Base-by-base conservation (phyloP, 2,888 invertebrate genomes). In the Tryphoninae sp. region DNA sequence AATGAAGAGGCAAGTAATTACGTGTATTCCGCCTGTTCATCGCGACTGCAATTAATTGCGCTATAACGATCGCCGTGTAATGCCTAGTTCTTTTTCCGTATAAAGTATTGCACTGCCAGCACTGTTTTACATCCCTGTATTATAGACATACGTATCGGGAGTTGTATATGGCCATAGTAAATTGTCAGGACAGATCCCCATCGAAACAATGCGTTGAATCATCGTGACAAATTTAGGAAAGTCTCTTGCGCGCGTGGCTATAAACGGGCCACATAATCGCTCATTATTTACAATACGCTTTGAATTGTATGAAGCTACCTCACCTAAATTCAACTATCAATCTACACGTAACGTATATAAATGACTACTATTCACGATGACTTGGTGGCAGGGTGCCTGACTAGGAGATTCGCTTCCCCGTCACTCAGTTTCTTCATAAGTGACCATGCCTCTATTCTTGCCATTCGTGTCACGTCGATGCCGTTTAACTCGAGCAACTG, bases 391-490 rank as follows among this genome's bases (percentile, higher is more conserved):
- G 93, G 92, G 84, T 93, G 93, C 84, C 93, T 91, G 86, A 95
- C 92, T 85, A 92, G 92, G 84, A 97, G 93, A 83, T 94, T 94
- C 84, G 97, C 96, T 89, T 95, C 95, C 77, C 98, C 98, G 90
- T 97, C 95, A 73, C 97, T 96, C 85, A 98, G 92, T 88, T 96
- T 96, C 92, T 98, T 98, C 93, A 98, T 96, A 82, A 96, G 95
- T 86, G 96, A 96, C 98, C 98, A 98, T 73, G 97, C 98, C 93
- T 98, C 97, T 86, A 97, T 97, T 88, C 98, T 95, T n/a, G 98
- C 96, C 94, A 97, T 96, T 81, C 95, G 94, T 83, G 95, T 95
- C 89, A 97, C 96, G 86, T 96, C 95, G 84, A 94, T 94, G 72
- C 96, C 96, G 87, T 98, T 97, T 72, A 98, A 96, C 86, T 95